Conservation (phyloP, 2,797 vertebrate genomes). For the Decapterus maruadsi region DNA sequence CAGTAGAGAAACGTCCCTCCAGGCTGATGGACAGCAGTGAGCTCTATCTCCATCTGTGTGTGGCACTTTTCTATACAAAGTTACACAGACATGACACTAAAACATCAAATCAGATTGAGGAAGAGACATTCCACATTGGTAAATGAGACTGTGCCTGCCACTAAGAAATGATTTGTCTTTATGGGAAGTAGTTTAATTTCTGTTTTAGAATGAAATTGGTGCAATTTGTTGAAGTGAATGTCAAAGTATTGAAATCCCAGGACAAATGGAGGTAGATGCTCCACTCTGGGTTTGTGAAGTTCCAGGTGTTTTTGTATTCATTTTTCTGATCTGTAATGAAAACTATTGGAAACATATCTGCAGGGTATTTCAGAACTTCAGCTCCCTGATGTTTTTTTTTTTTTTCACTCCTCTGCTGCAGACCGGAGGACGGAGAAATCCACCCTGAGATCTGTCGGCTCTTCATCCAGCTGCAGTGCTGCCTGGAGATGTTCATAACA, state of each 20-base stretch:
- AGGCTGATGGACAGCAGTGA: not conserved
- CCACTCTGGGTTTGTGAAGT: not conserved
- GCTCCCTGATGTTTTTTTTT: conserved; percentile 1
- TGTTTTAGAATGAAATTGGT: not conserved
- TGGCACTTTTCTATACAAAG: not conserved
- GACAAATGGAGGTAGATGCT: no score
- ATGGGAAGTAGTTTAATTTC: not conserved
- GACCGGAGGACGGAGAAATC: conserved; percentile 97
- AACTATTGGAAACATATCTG: not conserved
- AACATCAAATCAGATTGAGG: not conserved
- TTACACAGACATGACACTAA: not conserved
- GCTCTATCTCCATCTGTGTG: not conserved
- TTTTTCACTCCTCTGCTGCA: conserved; percentile 56
- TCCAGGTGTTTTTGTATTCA: not conserved
- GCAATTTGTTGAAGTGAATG: not conserved
- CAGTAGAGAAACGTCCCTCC: not conserved
- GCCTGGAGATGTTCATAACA: conserved; percentile 98
- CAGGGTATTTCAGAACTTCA: no score
- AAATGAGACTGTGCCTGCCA: no score
- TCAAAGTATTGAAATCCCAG: not conserved
- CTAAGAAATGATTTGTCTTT: not conserved
- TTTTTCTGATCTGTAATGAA: not conserved
- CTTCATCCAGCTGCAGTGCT: conserved; percentile 98
- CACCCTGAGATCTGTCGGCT: conserved; percentile 97
- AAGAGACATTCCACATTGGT: not conserved